phyloP scores from a whole-genome alignment of 2,113 vertebrate genomes.

The Laticauda laticaudata region DNA sequence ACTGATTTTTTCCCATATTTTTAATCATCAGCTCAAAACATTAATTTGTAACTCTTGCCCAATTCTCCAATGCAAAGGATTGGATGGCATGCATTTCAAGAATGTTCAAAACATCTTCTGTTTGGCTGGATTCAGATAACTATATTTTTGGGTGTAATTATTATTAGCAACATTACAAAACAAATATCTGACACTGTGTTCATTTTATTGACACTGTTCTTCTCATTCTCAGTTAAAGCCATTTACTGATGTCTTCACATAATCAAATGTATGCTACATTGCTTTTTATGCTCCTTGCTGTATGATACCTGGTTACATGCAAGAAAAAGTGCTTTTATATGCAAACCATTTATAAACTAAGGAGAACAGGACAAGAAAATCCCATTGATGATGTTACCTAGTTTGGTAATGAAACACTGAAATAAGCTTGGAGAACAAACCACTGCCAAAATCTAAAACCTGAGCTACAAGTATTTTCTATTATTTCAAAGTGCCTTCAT shows the following conservation, averaged over 20 bases:
- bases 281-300: not conserved
- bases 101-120: not conserved
- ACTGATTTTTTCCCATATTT: not conserved
- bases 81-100: not conserved
- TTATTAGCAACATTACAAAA: not conserved
- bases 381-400: too few species aligned
- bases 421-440: too few species aligned
- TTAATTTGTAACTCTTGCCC: not conserved
- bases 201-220: not conserved
- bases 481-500: not conserved
- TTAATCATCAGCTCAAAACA: not conserved
- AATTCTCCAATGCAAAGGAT: not conserved
- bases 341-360: not conserved
- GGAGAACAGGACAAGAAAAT: too few species aligned
- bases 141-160: not conserved
- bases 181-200: not conserved
- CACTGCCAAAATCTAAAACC: too few species aligned
- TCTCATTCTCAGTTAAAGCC: not conserved
- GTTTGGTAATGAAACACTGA: too few species aligned
- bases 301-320: not conserved
- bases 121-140: not conserved
- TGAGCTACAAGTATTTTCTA: too few species aligned
- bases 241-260: not conserved
- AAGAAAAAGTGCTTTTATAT: not conserved
- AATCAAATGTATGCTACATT: not conserved